phyloP scores from a whole-genome alignment of 1,140 invertebrate genomes.

The Aphidius gifuensis region DNA sequence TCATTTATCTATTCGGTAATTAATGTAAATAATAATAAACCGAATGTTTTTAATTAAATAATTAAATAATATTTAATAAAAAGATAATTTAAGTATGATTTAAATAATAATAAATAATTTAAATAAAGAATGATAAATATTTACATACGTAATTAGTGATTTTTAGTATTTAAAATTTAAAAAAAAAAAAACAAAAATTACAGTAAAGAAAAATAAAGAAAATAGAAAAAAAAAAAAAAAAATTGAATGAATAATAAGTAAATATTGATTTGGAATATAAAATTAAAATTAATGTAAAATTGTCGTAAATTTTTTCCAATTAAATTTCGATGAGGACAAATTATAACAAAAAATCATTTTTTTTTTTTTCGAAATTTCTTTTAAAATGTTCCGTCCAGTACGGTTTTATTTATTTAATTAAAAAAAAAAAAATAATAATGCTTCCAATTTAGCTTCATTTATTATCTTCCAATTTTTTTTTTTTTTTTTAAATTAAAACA shows the following conservation, averaged over 20 bases:
- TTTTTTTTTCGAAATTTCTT: no score
- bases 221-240: no score
- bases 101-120: conserved; percentile 25
- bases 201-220: conserved; percentile 15
- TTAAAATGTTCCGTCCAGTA: conserved; percentile 24
- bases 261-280: no score
- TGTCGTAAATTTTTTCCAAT: no score
- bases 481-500: not conserved
- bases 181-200: conserved; percentile 18
- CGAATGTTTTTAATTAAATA: conserved; percentile 24
- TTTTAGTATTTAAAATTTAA: not conserved
- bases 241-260: no score
- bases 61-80: conserved; percentile 6
- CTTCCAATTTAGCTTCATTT: not conserved
- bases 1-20: conserved; percentile 20
- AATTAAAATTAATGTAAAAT: no score
- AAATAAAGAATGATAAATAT: no score
- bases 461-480: no score
- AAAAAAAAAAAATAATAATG: not conserved
- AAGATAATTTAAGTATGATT: conserved; percentile 19
- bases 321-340: no score
- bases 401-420: conserved; percentile 16
- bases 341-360: no score
- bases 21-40: conserved; percentile 32
- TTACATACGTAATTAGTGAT: no score